Evolutionary conservation across 2,797 vertebrate species (phyloP).

Genomic region (Arctocebus calabarensis): DNA sequence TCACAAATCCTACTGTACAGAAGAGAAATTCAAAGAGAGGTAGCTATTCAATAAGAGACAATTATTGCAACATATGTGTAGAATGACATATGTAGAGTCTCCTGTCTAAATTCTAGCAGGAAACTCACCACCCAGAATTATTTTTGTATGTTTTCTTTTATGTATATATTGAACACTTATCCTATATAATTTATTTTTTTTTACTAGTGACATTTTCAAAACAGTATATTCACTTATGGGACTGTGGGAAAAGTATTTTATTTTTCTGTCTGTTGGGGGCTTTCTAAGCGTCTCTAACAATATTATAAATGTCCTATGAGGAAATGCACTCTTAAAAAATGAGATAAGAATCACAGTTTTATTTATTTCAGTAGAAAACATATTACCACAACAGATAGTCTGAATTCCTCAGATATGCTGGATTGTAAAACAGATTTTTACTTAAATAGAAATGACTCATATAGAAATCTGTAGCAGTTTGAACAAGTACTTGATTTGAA

Average conservation of each 20-base stretch:
- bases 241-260: not conserved
- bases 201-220: not conserved
- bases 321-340: not conserved
- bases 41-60: not conserved
- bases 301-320: not conserved
- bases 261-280: not conserved
- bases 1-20: not conserved
- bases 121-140: too few relatives aligned
- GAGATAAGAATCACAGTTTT: not conserved
- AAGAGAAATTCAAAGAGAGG: not conserved
- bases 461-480: slow-evolving; percentile 8
- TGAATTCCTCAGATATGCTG: not conserved
- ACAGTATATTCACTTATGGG: not conserved
- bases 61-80: not conserved
- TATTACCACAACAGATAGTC: not conserved
- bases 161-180: not conserved
- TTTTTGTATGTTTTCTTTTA: not conserved
- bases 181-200: not conserved
- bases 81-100: too few relatives aligned
- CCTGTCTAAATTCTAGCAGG: too few relatives aligned
- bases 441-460: not conserved
- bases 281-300: not conserved
- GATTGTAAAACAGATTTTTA: slow-evolving; percentile 9
- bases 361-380: not conserved
- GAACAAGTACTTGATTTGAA: not conserved